Percentiles rank a stretch among this genome's conserved stretches.
phyloP scores from a whole-genome alignment of 2,888 invertebrate genomes.

The Tiliacea citrago region DNA sequence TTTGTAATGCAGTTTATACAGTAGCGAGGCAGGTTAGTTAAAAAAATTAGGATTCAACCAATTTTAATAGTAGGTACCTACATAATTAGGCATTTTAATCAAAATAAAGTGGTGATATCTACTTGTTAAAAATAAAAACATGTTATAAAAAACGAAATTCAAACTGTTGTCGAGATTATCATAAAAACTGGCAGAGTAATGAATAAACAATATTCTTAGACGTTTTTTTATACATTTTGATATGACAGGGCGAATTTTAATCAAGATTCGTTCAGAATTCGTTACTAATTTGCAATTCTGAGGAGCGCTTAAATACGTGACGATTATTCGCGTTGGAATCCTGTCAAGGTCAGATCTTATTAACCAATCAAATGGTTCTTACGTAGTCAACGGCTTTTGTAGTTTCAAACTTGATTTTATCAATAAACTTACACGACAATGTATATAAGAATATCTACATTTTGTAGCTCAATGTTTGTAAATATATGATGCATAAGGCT shows the following conservation, averaged over 20 bases:
- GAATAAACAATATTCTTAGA: slow-evolving; percentile 1
- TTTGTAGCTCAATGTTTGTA: not conserved
- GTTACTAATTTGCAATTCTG: slow-evolving; percentile 69
- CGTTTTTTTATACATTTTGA: slow-evolving; percentile 1
- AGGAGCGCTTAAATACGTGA: slow-evolving; percentile 54
- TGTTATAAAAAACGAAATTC: not conserved
- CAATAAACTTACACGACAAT: not conserved
- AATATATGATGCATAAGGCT: not conserved
- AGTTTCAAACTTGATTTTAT: slow-evolving; percentile 28
- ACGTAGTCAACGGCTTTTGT: slow-evolving; percentile 41
- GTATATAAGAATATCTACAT: not conserved
- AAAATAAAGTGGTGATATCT: not conserved
- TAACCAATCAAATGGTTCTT: slow-evolving; percentile 42
- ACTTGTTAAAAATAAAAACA: not conserved
- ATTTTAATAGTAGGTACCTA: not conserved
- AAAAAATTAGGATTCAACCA: not conserved
- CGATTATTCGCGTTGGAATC: slow-evolving; percentile 60
- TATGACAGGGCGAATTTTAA: slow-evolving; percentile 29
- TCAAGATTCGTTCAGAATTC: slow-evolving; percentile 35
- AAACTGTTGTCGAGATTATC: not conserved
- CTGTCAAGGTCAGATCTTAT: slow-evolving; percentile 66
- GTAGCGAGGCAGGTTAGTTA: not conserved
- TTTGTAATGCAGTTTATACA: not conserved
- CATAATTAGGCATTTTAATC: not conserved
- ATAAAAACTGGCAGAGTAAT: slow-evolving; percentile 2